These are phyloP conservation scores for Halcyon smyrnensis DNA, from an alignment of 2,797 vertebrate species.

Conservation along the genomic window DNA sequence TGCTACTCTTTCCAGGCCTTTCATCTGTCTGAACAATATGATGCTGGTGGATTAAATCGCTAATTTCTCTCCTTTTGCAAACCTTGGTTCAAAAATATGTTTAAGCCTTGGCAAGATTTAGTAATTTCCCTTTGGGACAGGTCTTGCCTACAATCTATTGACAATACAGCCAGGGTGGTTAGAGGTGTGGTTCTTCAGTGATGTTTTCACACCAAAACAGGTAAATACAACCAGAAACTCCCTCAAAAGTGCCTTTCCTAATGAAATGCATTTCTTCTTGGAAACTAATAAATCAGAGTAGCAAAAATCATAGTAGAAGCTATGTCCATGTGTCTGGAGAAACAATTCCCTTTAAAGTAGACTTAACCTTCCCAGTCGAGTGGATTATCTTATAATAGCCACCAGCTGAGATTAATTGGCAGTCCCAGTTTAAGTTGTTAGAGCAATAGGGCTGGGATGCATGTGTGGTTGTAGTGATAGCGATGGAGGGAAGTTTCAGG, in stretches of 20 bases:
- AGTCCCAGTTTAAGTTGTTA: not conserved
- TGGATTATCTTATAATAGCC: not conserved
- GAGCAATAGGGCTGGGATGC: not conserved
- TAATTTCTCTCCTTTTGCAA: not conserved
- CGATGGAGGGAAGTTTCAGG: not conserved
- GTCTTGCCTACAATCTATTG: not conserved
- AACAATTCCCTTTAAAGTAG: not conserved
- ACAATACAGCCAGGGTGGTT: not conserved
- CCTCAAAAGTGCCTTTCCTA: not conserved
- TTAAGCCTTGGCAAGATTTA: not conserved
- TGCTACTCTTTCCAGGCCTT: conserved; percentile 20
- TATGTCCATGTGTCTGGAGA: not conserved
- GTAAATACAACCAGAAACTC: not conserved
- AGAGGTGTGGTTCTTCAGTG: not conserved
- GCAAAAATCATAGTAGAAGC: not conserved
- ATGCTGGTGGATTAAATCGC: not conserved
- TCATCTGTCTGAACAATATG: conserved; percentile 15
- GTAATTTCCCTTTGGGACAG: not conserved
- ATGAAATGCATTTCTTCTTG: not conserved
- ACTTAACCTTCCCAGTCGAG: not conserved
- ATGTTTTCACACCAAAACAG: not conserved
- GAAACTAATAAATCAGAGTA: not conserved
- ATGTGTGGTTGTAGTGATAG: not conserved
- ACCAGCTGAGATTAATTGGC: not conserved
- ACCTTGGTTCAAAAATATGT: not conserved